Evolutionary conservation across 2,113 vertebrate genomes (phyloP).

Genomic region (Nyctibius bracteatus): DNA sequence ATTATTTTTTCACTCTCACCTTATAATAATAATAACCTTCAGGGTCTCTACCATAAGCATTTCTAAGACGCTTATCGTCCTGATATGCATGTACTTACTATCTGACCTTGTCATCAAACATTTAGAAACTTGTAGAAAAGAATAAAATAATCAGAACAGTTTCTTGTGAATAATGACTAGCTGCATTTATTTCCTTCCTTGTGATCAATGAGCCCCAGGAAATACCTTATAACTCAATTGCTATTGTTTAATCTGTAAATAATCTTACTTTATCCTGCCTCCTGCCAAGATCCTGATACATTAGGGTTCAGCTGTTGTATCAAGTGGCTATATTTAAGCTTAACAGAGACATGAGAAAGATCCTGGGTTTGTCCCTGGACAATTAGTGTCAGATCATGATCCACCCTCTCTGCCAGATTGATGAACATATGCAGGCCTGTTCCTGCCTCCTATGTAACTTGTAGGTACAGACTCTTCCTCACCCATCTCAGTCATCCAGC

Average conservation of each 20-base stretch:
- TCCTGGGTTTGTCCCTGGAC: not conserved
- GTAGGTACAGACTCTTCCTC: not conserved
- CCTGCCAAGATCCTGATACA: not conserved
- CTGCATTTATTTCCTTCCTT: not conserved
- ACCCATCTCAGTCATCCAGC: not conserved
- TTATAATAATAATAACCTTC: constrained; percentile 1
- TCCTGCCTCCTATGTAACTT: not conserved
- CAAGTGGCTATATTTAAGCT: not conserved
- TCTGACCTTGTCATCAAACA: not conserved
- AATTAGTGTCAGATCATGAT: not conserved
- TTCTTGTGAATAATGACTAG: constrained; percentile 31
- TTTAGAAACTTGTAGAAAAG: constrained; percentile 4
- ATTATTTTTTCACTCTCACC: not conserved
- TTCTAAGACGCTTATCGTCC: not conserved
- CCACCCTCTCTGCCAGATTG: not conserved
- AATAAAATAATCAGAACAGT: constrained; percentile 4
- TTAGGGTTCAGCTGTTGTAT: not conserved
- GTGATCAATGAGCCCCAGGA: constrained; percentile 16
- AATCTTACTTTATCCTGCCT: not conserved
- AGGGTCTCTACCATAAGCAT: not conserved
- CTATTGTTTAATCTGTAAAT: constrained; percentile 22
- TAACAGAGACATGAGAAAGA: not conserved
- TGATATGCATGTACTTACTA: not conserved
- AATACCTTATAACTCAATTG: constrained; percentile 10
- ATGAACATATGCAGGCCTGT: not conserved